A percentile compares a stretch with the other conserved stretches of the same genome.
Conservation (phyloP, 2,888 invertebrate genomes). For the Drosophila picticornis region DNA sequence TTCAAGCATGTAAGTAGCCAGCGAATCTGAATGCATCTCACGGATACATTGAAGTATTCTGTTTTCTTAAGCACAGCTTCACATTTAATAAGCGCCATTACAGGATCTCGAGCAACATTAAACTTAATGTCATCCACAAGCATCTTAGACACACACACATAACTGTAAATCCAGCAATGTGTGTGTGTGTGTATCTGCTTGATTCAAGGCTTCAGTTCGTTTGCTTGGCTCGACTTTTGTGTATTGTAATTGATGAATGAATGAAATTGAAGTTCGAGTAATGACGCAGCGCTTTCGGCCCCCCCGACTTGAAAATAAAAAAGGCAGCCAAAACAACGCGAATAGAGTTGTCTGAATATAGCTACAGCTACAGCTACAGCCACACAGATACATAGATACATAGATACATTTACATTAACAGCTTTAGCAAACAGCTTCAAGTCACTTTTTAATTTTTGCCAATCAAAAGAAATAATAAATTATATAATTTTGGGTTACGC, state of each 20-base stretch:
- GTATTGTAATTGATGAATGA: constrained; percentile 82
- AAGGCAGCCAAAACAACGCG: constrained; percentile 33
- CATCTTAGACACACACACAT: constrained; percentile 17
- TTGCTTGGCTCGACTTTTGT: constrained; percentile 52
- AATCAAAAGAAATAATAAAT: constrained; percentile 79
- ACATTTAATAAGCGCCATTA: constrained; percentile 29
- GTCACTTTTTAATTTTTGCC: constrained; percentile 77
- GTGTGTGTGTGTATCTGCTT: constrained; percentile 48
- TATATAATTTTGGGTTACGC: constrained; percentile 76
- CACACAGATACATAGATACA: constrained; percentile 16
- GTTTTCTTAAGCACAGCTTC: constrained; percentile 1
- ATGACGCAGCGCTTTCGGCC: constrained; percentile 69
- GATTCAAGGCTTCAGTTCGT: constrained; percentile 73
- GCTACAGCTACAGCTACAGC: neutral
- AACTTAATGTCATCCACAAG: constrained; percentile 70
- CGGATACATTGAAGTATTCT: constrained; percentile 26
- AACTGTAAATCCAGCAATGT: constrained; percentile 18
- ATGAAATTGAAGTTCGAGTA: constrained; percentile 81
- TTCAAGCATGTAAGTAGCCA: constrained; percentile 64
- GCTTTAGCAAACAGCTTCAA: constrained; percentile 32
- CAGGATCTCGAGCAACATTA: constrained; percentile 54
- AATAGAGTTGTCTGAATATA: constrained; percentile 68
- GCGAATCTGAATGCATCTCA: constrained; percentile 18
- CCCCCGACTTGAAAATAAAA: constrained; percentile 36
- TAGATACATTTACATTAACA: constrained; percentile 21